phyloP scores from a whole-genome alignment of 2,797 vertebrate species.

The Hephaestus fuliginosus region DNA sequence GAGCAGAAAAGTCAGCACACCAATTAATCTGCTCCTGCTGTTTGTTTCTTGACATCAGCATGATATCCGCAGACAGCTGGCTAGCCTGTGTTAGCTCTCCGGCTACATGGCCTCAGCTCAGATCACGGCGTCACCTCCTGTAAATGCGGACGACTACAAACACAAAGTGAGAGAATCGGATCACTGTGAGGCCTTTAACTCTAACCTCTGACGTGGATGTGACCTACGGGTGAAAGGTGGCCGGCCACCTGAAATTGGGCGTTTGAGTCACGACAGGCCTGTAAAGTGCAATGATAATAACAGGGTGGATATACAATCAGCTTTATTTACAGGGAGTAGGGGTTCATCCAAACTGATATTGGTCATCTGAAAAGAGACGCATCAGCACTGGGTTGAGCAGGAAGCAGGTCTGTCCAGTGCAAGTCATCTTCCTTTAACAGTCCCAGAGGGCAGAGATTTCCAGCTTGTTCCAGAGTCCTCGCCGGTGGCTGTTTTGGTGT shows the following conservation, averaged over 20 bases:
- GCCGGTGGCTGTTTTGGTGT: conserved; percentile 67
- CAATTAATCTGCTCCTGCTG: conserved; percentile 11
- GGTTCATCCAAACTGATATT: neutral
- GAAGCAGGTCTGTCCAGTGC: neutral
- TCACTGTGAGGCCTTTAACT: neutral
- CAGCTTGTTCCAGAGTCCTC: conserved; percentile 28
- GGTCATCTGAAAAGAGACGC: neutral
- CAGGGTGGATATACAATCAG: neutral
- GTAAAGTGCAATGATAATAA: neutral
- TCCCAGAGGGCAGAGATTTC: conserved; percentile 23
- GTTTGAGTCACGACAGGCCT: neutral
- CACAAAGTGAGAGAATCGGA: neutral
- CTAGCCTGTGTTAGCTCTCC: neutral
- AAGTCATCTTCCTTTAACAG: conserved; percentile 7
- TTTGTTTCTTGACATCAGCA: conserved; percentile 18
- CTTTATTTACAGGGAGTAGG: neutral
- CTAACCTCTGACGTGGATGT: neutral
- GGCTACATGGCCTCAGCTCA: neutral
- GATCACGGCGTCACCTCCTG: neutral
- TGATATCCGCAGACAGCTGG: conserved; percentile 13
- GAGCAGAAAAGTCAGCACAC: conserved; percentile 11
- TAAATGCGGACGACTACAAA: neutral
- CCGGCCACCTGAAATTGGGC: neutral
- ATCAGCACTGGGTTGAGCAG: neutral
- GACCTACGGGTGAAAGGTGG: too few species aligned